Percentiles rank a stretch among this genome's conserved stretches.
Evolutionary conservation across 2,888 invertebrate genomes (phyloP).

Genomic region (Rotaria macrura): DNA sequence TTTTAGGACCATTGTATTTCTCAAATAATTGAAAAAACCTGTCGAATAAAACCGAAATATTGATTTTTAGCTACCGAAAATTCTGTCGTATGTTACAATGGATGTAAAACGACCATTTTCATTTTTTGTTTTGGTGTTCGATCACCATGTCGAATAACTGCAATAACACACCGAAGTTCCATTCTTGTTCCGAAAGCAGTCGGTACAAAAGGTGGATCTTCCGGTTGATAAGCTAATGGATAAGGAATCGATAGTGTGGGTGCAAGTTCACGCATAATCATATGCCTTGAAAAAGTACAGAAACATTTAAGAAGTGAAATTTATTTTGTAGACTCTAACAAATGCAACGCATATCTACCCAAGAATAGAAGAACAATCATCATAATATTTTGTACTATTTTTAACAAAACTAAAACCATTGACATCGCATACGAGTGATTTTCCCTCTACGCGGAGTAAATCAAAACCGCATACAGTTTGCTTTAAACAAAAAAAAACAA

Average conservation of each 20-base stretch:
- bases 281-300: conserved; percentile 69
- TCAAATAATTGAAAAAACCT: conserved; percentile 97
- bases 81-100: conserved; percentile 59
- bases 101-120: conserved; percentile 96
- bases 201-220: conserved; percentile 95
- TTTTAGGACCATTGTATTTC: conserved; percentile 75
- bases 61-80: too few species aligned
- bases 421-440: conserved; percentile 97
- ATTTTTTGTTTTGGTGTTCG: conserved; percentile 99
- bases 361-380: conserved; percentile 94
- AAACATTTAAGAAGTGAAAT: conserved; percentile 51
- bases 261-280: conserved; percentile 84
- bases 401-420: conserved; percentile 99
- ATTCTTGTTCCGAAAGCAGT: conserved; percentile 91
- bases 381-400: conserved; percentile 97
- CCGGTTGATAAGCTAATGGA: conserved; percentile 71
- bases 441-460: conserved; percentile 85
- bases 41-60: too few species aligned
- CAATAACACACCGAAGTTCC: conserved; percentile 83
- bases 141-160: conserved; percentile 92
- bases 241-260: conserved; percentile 82
- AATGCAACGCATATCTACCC: conserved; percentile 96
- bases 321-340: conserved; percentile 99
- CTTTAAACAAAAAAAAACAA: conserved; percentile 10
- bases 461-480: conserved; percentile 99